These are phyloP conservation scores for Globodera rostochiensis DNA, from an alignment of 1,140 invertebrate genomes.

Conservation along the genomic window DNA sequence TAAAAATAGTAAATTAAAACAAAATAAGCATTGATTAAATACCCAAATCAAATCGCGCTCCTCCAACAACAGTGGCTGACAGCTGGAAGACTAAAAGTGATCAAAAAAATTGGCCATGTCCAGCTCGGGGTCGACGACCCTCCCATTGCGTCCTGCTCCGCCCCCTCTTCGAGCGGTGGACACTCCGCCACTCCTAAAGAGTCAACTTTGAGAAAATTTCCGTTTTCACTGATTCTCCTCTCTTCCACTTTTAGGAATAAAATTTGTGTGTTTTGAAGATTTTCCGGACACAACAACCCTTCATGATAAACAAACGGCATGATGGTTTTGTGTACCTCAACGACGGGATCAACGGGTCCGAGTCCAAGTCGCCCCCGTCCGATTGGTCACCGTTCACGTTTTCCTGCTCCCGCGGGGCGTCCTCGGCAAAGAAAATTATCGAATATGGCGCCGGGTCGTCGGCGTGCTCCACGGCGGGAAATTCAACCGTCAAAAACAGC, in stretches of 20 bases:
- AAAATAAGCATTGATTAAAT: too few relatives aligned
- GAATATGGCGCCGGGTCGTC: conserved; percentile 37
- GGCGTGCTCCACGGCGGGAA: conserved; percentile 75
- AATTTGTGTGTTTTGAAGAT: too few relatives aligned
- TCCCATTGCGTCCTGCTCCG: conserved; percentile 67
- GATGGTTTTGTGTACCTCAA: neutral
- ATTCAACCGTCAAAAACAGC: conserved; percentile 93
- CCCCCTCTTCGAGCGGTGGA: neutral
- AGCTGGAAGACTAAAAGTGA: conserved; percentile 82
- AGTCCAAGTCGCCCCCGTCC: conserved; percentile 8
- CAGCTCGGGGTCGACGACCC: conserved; percentile 81
- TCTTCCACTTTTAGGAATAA: too few relatives aligned
- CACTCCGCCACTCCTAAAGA: neutral
- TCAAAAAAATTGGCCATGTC: conserved; percentile 73
- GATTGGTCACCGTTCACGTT: conserved; percentile 11
- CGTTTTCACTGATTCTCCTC: neutral
- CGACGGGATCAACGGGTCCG: conserved; percentile 22
- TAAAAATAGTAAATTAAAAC: neutral
- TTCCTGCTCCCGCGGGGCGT: conserved; percentile 13
- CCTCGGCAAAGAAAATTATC: conserved; percentile 46
- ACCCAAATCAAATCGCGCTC: conserved; percentile 95
- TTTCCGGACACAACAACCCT: too few relatives aligned
- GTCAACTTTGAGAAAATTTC: neutral
- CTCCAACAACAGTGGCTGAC: conserved; percentile 79
- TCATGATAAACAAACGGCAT: neutral